Evolutionary conservation across 1,140 invertebrate species (phyloP).

Genomic region (Phocides pigmalion): DNA sequence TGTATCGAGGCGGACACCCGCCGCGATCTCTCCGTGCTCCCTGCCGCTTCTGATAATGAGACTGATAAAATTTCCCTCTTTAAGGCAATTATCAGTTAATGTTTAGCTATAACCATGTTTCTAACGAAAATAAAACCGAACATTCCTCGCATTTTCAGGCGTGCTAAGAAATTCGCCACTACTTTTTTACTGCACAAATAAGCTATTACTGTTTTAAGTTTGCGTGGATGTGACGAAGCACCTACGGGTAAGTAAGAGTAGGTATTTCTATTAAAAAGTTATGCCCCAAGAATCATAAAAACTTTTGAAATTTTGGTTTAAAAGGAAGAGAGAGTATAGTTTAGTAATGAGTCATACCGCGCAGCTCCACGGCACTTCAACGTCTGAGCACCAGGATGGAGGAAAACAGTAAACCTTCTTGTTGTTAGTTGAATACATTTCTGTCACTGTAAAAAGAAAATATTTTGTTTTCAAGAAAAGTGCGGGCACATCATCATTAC

Average conservation of each 20-base stretch:
- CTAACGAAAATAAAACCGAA: background rate
- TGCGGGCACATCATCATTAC: conserved; percentile 82
- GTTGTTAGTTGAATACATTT: conserved; percentile 65
- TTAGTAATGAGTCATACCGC: conserved; percentile 42
- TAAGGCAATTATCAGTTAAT: conserved; percentile 22
- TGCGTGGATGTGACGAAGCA: background rate
- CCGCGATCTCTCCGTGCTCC: conserved; percentile 13
- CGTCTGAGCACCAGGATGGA: conserved; percentile 15
- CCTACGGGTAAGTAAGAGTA: conserved; percentile 11
- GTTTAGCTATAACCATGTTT: background rate
- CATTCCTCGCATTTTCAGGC: background rate
- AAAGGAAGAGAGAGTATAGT: conserved; percentile 46
- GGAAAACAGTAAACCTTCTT: conserved; percentile 55
- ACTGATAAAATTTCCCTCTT: conserved; percentile 25
- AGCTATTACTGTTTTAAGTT: conserved; percentile 10
- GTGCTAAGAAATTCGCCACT: background rate
- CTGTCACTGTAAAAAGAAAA: conserved; percentile 76
- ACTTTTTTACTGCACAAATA: background rate
- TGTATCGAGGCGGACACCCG: conserved; percentile 22
- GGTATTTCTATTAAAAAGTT: conserved; percentile 48
- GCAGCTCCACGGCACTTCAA: conserved; percentile 11
- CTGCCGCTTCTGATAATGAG: conserved; percentile 20
- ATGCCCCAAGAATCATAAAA: conserved; percentile 38
- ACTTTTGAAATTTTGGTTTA: conserved; percentile 20
- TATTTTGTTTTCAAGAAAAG: conserved; percentile 78